These are phyloP conservation scores for Mellilla xanthometata DNA, from an alignment of 2,888 invertebrate genomes.

Conservation along the genomic window DNA sequence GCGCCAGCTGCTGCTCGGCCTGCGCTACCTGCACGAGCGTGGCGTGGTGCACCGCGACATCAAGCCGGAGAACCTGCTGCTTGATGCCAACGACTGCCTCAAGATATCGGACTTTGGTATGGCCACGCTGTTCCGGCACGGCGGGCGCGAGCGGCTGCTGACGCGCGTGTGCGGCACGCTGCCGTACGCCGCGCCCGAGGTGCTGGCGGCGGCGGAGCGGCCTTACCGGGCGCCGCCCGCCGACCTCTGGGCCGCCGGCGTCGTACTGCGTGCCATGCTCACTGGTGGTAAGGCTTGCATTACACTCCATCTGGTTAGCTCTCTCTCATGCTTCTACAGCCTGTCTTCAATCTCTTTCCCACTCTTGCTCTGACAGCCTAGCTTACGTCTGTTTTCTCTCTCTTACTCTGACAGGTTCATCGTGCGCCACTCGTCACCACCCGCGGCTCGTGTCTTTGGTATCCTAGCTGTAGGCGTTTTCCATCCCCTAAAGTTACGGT, in stretches of 20 bases:
- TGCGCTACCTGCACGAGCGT: constrained; percentile 93
- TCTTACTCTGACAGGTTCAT: constrained; percentile 1
- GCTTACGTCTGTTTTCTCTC: no score
- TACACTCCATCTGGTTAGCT: no score
- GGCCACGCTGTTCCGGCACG: constrained; percentile 93
- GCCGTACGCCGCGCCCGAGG: constrained; percentile 98
- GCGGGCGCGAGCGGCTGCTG: constrained; percentile 88
- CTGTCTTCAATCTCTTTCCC: no score
- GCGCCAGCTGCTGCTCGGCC: constrained; percentile 91
- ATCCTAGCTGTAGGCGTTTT: constrained; percentile 93
- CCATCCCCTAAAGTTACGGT: constrained; percentile 93
- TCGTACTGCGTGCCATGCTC: constrained; percentile 96
- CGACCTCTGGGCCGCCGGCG: constrained; percentile 98
- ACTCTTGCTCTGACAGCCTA: no score
- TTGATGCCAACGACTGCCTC: constrained; percentile 91
- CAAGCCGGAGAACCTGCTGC: constrained; percentile 97
- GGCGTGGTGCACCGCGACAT: constrained; percentile 97
- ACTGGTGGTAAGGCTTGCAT: constrained; percentile 89
- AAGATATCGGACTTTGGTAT: constrained; percentile 99
- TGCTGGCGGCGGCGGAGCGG: constrained; percentile 73
- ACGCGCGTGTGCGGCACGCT: constrained; percentile 94
- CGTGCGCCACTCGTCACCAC: constrained; percentile 3
- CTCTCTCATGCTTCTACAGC: no score
- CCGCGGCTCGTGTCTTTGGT: constrained; percentile 90
- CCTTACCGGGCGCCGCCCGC: constrained; percentile 95